Evolutionary conservation across 2,113 vertebrate species (phyloP).

Genomic region (Lagenorhynchus albirostris): DNA sequence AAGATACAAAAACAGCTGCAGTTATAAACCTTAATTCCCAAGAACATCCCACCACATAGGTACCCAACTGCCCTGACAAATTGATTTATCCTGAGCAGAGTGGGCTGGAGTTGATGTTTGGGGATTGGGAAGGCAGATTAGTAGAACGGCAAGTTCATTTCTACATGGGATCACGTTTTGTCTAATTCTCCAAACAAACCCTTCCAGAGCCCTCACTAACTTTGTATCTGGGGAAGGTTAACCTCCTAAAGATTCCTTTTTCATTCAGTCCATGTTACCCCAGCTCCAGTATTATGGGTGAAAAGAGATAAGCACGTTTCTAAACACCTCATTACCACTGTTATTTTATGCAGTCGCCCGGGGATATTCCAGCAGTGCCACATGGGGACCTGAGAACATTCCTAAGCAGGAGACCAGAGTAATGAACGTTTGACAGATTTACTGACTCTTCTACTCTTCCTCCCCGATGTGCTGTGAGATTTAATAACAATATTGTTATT

Average conservation of each 20-base stretch:
- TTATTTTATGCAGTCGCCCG: not conserved
- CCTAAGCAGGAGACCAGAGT: constrained; percentile 29
- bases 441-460: constrained; percentile 56
- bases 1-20: constrained; percentile 80
- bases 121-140: fast-evolving
- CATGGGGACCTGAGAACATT: constrained; percentile 29
- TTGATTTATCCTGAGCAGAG: not conserved
- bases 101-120: not conserved
- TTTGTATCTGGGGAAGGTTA: not conserved
- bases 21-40: constrained; percentile 73
- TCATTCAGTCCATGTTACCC: not conserved
- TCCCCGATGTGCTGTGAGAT: constrained; percentile 17
- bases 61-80: constrained; percentile 59
- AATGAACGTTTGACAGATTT: constrained; percentile 54
- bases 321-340: not conserved
- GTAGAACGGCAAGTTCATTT: not conserved
- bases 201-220: not conserved
- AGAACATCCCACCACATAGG: constrained; percentile 65
- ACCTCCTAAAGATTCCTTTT: not conserved
- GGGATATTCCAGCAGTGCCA: not conserved
- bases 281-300: not conserved
- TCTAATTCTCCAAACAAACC: not conserved
- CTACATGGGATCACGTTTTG: not conserved
- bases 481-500: constrained; percentile 51
- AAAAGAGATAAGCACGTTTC: not conserved